These are phyloP conservation scores for Diplolepis rosae DNA, from an alignment of 2,888 invertebrate genomes.

Conservation along the genomic window DNA sequence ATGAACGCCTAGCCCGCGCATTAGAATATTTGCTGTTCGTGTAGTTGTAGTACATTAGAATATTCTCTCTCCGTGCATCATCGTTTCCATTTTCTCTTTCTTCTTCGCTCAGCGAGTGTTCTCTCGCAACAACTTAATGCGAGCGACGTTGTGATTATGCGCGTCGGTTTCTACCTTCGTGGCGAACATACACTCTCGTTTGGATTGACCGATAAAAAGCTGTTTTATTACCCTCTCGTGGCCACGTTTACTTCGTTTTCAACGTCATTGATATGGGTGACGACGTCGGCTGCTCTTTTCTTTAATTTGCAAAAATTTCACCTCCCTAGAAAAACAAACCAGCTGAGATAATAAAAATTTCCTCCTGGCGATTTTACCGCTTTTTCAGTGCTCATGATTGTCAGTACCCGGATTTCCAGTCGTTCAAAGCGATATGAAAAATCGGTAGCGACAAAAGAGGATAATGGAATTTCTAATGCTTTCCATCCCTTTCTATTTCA, in stretches of 20 bases:
- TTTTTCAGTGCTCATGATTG: not conserved
- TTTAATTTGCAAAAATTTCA: constrained; percentile 16
- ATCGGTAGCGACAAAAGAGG: not conserved
- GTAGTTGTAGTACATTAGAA: constrained; percentile 57
- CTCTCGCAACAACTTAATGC: constrained; percentile 56
- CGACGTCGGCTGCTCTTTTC: not conserved
- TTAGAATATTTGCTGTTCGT: constrained; percentile 65
- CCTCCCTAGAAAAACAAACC: not conserved
- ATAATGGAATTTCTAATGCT: not conserved
- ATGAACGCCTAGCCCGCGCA: constrained; percentile 65
- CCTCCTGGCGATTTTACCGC: not conserved
- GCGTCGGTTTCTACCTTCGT: constrained; percentile 45
- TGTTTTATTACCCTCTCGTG: constrained; percentile 43
- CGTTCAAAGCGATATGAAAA: not conserved
- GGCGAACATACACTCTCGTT: constrained; percentile 43
- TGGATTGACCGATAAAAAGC: constrained; percentile 49
- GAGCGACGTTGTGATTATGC: constrained; percentile 54
- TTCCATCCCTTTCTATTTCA: too few relatives aligned
- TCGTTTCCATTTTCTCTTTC: constrained; percentile 30
- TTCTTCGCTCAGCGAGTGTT: constrained; percentile 43
- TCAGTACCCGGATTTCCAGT: not conserved
- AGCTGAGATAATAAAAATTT: not conserved
- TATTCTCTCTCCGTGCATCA: constrained; percentile 61
- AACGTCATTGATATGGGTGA: constrained; percentile 18
- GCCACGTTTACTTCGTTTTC: constrained; percentile 22